Evolutionary conservation across 2,888 invertebrate genomes (phyloP).

Genomic region (Pseudolycoriella hygida): DNA sequence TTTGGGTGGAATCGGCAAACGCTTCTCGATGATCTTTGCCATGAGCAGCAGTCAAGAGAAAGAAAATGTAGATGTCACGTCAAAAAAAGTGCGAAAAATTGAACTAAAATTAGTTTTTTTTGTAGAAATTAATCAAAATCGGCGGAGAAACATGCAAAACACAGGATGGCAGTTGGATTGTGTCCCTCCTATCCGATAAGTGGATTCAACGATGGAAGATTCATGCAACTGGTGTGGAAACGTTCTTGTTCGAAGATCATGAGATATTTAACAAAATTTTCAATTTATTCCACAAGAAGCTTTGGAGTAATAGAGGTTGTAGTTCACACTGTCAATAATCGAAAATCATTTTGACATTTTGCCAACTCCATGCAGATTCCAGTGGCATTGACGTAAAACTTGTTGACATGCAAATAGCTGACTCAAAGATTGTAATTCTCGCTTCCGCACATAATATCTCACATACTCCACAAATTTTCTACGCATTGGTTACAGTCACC

Average conservation of each 20-base stretch:
- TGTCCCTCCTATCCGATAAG: constrained; percentile 59
- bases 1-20: constrained; percentile 73
- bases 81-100: neutral
- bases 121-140: constrained; percentile 42
- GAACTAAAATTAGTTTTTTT: constrained; percentile 5
- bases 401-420: constrained; percentile 57
- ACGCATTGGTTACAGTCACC: constrained; percentile 34
- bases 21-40: constrained; percentile 29
- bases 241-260: constrained; percentile 49
- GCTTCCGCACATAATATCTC: constrained; percentile 50
- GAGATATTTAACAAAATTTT: constrained; percentile 53
- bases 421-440: constrained; percentile 47
- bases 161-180: constrained; percentile 30
- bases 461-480: constrained; percentile 47
- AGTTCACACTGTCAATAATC: neutral
- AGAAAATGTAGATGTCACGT: constrained; percentile 20
- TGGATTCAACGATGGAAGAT: constrained; percentile 72
- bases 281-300: constrained; percentile 47
- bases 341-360: too few relatives aligned
- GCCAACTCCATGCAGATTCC: constrained; percentile 31
- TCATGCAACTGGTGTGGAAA: constrained; percentile 40
- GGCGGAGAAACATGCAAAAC: constrained; percentile 30
- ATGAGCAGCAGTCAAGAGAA: constrained; percentile 24
- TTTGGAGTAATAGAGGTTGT: constrained; percentile 40
- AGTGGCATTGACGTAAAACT: constrained; percentile 51